A percentile compares a stretch with the other conserved stretches of the same genome.
These are phyloP conservation scores for Coendou prehensilis DNA, from an alignment of 2,797 vertebrate species.

Conservation along the genomic window DNA sequence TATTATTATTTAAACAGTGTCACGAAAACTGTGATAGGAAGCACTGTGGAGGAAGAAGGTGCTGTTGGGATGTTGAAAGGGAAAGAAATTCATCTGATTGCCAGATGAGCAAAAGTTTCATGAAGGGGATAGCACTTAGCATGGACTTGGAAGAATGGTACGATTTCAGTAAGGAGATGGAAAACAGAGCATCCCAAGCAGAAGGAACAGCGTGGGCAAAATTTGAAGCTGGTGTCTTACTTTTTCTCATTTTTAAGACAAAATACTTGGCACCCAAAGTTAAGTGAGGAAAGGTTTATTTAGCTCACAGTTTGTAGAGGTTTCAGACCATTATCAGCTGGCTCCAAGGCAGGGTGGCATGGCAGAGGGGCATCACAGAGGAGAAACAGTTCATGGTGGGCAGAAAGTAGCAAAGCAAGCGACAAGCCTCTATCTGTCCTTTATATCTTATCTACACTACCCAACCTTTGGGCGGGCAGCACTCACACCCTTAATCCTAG, in stretches of 20 bases:
- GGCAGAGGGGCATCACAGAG: not conserved
- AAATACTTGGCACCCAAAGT: not conserved
- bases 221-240: not conserved
- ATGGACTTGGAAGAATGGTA: not conserved
- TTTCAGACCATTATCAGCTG: not conserved
- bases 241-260: not conserved
- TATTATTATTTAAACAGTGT: conserved; percentile 66
- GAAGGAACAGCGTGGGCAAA: not conserved
- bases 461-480: not conserved
- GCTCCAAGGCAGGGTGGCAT: not conserved
- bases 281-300: not conserved
- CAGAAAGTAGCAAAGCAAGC: not conserved
- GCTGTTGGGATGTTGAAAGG: not conserved
- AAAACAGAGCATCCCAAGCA: not conserved
- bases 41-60: not conserved
- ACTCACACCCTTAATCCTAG: not conserved
- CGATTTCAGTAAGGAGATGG: not conserved
- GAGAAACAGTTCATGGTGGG: not conserved
- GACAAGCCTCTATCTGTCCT: not conserved
- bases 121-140: not conserved
- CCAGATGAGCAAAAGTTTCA: not conserved
- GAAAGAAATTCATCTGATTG: not conserved
- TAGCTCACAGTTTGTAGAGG: not conserved
- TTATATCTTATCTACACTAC: not conserved
- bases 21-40: conserved; percentile 11